Base-by-base conservation (phyloP, 1,140 invertebrate species). In the Mactra quadrangularis region DNA sequence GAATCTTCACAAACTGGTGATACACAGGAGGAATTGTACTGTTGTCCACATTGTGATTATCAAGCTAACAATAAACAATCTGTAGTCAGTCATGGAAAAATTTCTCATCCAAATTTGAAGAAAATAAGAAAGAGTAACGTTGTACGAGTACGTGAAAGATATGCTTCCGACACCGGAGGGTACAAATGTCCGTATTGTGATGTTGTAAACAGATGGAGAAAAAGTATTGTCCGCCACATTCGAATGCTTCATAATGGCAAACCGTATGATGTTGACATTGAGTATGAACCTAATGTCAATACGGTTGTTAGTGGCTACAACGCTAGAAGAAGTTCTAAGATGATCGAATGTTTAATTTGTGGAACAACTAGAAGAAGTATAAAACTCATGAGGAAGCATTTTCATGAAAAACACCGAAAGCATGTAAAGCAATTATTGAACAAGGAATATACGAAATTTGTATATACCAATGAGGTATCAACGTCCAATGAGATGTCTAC, bases 41-140 rank as follows among this genome's bases (percentile, higher is more conserved):
- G 31, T 35, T 77, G 74, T 64, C 22, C 38, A 29, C 47, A 77
- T 64, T 77, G 74, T 77, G 45, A 60, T 19, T 38, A 62, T 45
- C 62, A 22, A 9, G 41, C 74, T 27, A 45, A 6, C 31, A 50
- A 35, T 57, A 60, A 35, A 55, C 62, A 64, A 22, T 6, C 47
- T 31, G 15, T 77, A 0, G 33, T 62, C 0, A 62, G 33, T 31
- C 74, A 77, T 27, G 60, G 62, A 0, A 45, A 45, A 7, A 3
- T 52, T 19, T 35, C 38, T 45, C 74, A 77, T 52, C 52, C 38
- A 7, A 41, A 47, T 3, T 19, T 68, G 9, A 45, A 50, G 27
- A 33, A 68, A 19, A 47, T 68, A 27, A 22, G 47, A 50, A 41
- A 38, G 0, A 68, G 47, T 15, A 27, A 68, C 31, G 64, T 68